Conservation (phyloP, 2,113 vertebrate species). For the Sorex fumeus region DNA sequence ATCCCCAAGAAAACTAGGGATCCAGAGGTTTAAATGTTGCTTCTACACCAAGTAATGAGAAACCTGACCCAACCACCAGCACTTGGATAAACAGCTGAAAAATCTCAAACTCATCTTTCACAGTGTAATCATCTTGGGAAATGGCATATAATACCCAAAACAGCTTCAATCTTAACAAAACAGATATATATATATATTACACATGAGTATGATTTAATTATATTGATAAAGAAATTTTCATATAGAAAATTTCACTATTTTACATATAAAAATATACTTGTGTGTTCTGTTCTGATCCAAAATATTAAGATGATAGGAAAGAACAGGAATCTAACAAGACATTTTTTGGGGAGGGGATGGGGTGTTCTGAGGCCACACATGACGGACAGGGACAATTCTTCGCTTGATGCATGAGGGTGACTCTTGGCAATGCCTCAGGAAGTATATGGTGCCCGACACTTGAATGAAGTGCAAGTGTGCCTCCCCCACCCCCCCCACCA, state of each 20-base stretch:
- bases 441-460: no score
- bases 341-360: no score
- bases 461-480: no score
- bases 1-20: neutral
- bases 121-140: conserved; percentile 24
- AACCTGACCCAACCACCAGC: neutral
- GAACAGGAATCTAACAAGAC: conserved; percentile 4
- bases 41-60: neutral
- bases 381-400: no score
- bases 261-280: conserved; percentile 25
- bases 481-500: no score
- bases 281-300: conserved; percentile 11
- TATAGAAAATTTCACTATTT: conserved; percentile 18
- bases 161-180: conserved; percentile 11
- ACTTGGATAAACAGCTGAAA: neutral
- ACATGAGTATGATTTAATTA: conserved; percentile 15
- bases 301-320: neutral
- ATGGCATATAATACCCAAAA: conserved; percentile 1
- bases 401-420: no score
- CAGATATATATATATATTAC: neutral
- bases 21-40: neutral
- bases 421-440: no score
- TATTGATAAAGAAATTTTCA: neutral
- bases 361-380: no score
- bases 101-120: neutral